phyloP scores from a whole-genome alignment of 2,113 vertebrate species.

The Motacilla tschutschensis region DNA sequence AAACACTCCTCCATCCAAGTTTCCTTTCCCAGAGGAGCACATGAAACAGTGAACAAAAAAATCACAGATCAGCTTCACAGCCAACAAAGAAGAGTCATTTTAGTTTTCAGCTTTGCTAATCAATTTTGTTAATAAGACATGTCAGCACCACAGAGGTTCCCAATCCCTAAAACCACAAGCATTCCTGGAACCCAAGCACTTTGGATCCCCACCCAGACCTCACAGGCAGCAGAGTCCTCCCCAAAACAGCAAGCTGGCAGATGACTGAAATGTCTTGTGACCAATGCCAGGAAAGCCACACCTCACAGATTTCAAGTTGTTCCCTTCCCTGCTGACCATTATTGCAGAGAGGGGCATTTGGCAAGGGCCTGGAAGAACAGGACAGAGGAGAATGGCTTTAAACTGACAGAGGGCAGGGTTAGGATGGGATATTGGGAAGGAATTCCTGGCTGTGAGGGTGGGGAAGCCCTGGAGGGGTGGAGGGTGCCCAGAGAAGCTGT shows the following conservation, averaged over 20 bases:
- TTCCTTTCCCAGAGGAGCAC: not conserved
- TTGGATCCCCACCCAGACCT: not conserved
- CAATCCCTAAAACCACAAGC: not conserved
- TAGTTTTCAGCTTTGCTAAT: not conserved
- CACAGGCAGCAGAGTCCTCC: not conserved
- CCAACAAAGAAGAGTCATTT: not conserved
- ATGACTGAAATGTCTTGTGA: not conserved
- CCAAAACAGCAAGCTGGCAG: not conserved
- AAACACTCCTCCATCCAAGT: not conserved
- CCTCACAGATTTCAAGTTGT: not conserved
- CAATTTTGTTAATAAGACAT: not conserved
- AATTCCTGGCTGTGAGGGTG: fast-evolving
- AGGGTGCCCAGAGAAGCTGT: not conserved
- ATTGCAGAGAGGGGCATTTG: not conserved
- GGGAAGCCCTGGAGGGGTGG: not conserved
- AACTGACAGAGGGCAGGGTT: not conserved
- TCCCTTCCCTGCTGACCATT: not conserved
- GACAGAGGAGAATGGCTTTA: not conserved
- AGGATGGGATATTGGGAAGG: not conserved
- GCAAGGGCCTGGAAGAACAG: not conserved
- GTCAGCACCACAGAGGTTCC: not conserved
- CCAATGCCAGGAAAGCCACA: not conserved
- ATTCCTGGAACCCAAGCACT: not conserved
- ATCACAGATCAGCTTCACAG: not conserved
- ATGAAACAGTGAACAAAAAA: not conserved